Evolutionary conservation across 2,888 invertebrate genomes (phyloP).

Genomic region (Drosophila fungiperda): DNA sequence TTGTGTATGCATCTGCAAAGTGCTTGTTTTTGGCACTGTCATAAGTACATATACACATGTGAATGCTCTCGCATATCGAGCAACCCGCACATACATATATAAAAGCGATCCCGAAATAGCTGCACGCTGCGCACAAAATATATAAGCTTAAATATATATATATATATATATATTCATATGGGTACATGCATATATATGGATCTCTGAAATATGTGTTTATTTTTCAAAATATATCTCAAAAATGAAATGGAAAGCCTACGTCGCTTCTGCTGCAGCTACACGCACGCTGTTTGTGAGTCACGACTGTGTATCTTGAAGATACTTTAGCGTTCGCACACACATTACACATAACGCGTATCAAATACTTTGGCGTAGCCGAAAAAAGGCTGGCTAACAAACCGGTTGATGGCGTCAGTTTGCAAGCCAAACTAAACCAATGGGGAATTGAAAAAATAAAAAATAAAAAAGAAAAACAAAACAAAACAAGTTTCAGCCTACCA

Average conservation of each 20-base stretch:
- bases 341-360: constrained; percentile 41
- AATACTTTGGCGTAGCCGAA: constrained; percentile 53
- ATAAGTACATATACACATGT: constrained; percentile 33
- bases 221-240: constrained; percentile 46
- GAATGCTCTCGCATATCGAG: constrained; percentile 23
- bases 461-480: constrained; percentile 11
- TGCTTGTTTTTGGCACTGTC: constrained; percentile 51
- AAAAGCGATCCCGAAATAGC: constrained; percentile 54
- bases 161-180: background rate
- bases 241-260: constrained; percentile 65
- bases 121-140: constrained; percentile 42
- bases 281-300: constrained; percentile 51
- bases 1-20: constrained; percentile 1
- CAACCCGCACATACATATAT: constrained; percentile 19
- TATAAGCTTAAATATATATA: constrained; percentile 10
- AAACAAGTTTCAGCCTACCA: constrained; percentile 52
- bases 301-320: constrained; percentile 49
- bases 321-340: constrained; percentile 32
- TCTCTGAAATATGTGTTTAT: constrained; percentile 43
- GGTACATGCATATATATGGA: background rate
- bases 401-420: constrained; percentile 81
- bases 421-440: constrained; percentile 40
- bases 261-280: constrained; percentile 25
- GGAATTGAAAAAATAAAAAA: constrained; percentile 32
- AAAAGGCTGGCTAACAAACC: constrained; percentile 63